Base-by-base conservation (phyloP, 2,888 invertebrate species). In the Cantharis nigra region DNA sequence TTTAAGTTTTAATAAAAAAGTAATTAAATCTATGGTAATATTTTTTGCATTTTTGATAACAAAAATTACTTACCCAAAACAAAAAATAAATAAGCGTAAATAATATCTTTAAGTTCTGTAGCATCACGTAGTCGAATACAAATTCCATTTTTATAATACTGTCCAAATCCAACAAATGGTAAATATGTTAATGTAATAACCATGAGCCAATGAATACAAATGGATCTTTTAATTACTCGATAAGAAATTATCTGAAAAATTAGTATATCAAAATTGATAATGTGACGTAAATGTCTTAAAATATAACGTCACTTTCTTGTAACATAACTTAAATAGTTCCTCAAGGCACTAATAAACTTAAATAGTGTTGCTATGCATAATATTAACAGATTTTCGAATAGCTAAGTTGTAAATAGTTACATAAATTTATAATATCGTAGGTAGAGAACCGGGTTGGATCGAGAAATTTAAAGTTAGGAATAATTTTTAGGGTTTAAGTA, bases 71-170 rank as follows among this genome's bases (percentile, higher is more conserved):
- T 88, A 96, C 96, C 96, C 84, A 94, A 94, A 49, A 90, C 86
- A 83, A 95, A 94, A 87, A 95, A 95, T 71, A 95, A 88, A 83
- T 93, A 92, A 3, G 95, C 95, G 85, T 96, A 97, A 0, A 91
- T 91, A 80, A 93, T 90, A 88, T 96, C 95, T 62, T 89, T 87
- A 0, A 91, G 86, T 26, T 91, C 88, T 9, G 89, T 89, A 0
- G 95, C 96, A 84, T 94, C 91, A 75, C 95, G 90, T 88, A 96
- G 96, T 69, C 96, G 92, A 69, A 90, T 88, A 86, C 96, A 96
- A 81, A 88, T 86, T 4, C 87, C 84, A 14, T 85, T 85, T 86
- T 92, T 91, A 88, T 92, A 95, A 89, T 94, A 95, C 18, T 92
- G 90, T 2, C 95, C 95, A 83, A 95, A 91, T 63, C 95, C 95